A percentile compares a stretch with the other conserved stretches of the same genome.
Evolutionary conservation across 2,797 vertebrate species (phyloP).

Genomic region (Acipenser oxyrinchus): DNA sequence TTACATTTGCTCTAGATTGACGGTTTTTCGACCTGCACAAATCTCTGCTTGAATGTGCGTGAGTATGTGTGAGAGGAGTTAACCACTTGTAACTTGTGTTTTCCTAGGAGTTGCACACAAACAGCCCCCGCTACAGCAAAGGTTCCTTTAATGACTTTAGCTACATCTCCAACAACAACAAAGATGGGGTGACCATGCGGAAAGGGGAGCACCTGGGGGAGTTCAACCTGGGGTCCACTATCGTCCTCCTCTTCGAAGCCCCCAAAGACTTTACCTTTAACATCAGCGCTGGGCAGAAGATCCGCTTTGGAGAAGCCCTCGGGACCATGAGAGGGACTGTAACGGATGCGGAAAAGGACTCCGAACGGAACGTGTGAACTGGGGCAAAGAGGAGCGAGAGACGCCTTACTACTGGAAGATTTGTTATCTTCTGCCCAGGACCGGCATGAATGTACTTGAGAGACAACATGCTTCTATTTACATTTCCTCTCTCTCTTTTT

Average conservation of each 20-base stretch:
- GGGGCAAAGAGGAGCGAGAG: background rate
- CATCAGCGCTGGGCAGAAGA: slow-evolving; percentile 83
- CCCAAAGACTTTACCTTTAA: slow-evolving; percentile 82
- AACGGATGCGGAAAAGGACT: background rate
- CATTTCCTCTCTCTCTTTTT: too few relatives aligned
- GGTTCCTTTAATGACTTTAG: slow-evolving; percentile 85
- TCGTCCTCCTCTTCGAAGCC: slow-evolving; percentile 90
- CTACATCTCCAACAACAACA: slow-evolving; percentile 65
- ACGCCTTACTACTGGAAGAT: background rate
- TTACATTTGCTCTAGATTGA: too few relatives aligned
- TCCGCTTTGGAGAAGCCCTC: slow-evolving; percentile 82
- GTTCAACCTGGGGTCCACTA: slow-evolving; percentile 94
- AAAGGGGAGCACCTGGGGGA: slow-evolving; percentile 87
- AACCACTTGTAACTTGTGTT: too few relatives aligned
- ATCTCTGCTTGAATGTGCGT: too few relatives aligned
- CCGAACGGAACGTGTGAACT: slow-evolving; percentile 14
- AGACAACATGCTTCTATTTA: background rate
- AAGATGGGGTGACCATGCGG: slow-evolving; percentile 71
- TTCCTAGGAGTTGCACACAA: slow-evolving; percentile 80
- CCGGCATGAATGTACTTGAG: background rate
- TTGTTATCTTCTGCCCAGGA: too few relatives aligned
- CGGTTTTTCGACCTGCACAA: too few relatives aligned
- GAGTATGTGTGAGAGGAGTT: too few relatives aligned
- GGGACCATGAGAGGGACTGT: slow-evolving; percentile 65
- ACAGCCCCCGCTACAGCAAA: slow-evolving; percentile 78